A percentile compares a stretch with the other conserved stretches of the same genome.
phyloP scores from a whole-genome alignment of 2,888 invertebrate genomes.

The Steinernema hermaphroditum region DNA sequence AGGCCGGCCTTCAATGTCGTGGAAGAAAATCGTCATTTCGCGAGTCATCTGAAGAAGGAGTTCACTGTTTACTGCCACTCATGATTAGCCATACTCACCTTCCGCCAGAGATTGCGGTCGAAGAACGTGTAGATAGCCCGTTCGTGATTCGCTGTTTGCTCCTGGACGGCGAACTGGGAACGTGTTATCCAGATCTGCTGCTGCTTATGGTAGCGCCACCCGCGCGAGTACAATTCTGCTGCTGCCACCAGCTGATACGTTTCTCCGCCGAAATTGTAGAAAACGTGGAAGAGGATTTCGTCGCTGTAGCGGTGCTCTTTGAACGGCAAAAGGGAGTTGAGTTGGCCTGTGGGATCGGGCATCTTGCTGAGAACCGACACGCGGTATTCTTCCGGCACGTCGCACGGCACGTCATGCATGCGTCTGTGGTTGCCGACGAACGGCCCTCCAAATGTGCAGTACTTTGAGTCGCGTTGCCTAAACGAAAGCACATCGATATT shows the following conservation, averaged over 20 bases:
- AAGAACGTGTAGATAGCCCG: slow-evolving; percentile 6
- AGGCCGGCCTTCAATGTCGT: not conserved
- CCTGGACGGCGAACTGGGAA: slow-evolving; percentile 3
- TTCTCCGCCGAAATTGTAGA: slow-evolving; percentile 22
- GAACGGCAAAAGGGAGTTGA: not conserved
- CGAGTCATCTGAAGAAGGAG: not conserved
- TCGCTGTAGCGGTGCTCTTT: not conserved
- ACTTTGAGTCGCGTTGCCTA: too few species aligned
- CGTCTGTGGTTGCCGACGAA: slow-evolving; percentile 12
- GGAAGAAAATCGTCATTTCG: slow-evolving; percentile 12
- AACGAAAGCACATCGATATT: too few species aligned
- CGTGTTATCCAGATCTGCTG: not conserved
- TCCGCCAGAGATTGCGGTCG: not conserved
- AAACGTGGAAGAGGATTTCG: slow-evolving; percentile 16
- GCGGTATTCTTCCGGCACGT: slow-evolving; percentile 18
- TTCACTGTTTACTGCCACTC: too few species aligned
- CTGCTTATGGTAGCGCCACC: slow-evolving; percentile 12
- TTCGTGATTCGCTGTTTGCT: not conserved
- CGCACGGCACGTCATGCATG: slow-evolving; percentile 17
- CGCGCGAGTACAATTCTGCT: not conserved
- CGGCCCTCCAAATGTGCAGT: slow-evolving; percentile 4
- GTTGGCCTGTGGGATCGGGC: not conserved
- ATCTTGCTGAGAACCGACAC: slow-evolving; percentile 22
- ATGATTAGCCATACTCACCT: too few species aligned
- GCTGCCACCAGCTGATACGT: not conserved